These are phyloP conservation scores for Limnodromus scolopaceus DNA, from an alignment of 2,797 vertebrate genomes.

Conservation along the genomic window DNA sequence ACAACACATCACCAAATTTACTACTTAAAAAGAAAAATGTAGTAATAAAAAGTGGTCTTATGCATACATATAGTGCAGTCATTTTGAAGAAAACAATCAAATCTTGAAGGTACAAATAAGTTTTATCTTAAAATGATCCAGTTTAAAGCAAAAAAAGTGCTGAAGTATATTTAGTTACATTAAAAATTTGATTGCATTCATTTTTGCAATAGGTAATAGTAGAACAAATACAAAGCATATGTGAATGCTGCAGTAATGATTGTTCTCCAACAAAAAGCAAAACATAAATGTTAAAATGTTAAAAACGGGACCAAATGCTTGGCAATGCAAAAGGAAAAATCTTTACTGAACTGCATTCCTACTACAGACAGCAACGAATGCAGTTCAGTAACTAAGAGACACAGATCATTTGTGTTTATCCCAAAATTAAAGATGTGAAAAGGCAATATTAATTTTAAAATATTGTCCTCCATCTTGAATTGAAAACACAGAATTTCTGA, in stretches of 20 bases:
- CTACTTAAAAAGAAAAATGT: conserved; percentile 71
- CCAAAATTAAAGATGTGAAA: conserved; percentile 71
- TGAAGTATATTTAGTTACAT: conserved; percentile 78
- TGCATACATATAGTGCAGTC: conserved; percentile 83
- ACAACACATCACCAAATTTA: conserved; percentile 77
- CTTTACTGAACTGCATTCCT: conserved; percentile 49
- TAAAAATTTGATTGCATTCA: conserved; percentile 79
- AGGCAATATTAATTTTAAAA: conserved; percentile 76
- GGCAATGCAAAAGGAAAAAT: conserved; percentile 55
- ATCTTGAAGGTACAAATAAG: conserved; percentile 74
- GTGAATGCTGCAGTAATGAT: conserved; percentile 66
- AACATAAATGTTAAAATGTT: conserved; percentile 49
- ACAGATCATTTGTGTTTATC: conserved; percentile 59
- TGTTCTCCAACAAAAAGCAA: conserved; percentile 63
- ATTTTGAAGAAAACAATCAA: conserved; percentile 77
- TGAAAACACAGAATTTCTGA: conserved; percentile 75
- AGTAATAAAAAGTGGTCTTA: conserved; percentile 80
- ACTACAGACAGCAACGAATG: conserved; percentile 48
- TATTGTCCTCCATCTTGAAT: conserved; percentile 75
- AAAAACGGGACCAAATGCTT: conserved; percentile 39
- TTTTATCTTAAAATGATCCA: conserved; percentile 77
- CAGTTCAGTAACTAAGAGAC: conserved; percentile 61
- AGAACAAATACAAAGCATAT: conserved; percentile 67
- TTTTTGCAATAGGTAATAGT: conserved; percentile 72
- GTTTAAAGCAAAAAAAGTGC: conserved; percentile 84